Base-by-base conservation (phyloP, 2,888 invertebrate species). In the Diploptera punctata region DNA sequence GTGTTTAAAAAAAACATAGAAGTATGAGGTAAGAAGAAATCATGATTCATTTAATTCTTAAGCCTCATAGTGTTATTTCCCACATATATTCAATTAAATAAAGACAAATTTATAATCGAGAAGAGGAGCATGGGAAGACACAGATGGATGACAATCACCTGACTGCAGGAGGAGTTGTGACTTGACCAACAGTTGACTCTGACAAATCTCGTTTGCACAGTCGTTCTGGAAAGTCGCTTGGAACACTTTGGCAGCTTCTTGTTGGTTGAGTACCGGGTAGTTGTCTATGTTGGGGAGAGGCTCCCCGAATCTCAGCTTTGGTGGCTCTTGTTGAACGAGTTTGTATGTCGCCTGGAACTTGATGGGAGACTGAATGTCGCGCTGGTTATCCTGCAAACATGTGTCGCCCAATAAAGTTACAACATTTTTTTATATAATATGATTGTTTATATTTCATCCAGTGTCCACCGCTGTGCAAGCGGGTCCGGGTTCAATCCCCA, bases 171-270 rank as follows among this genome's bases (percentile, higher is more conserved):
- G 84, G 13, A 93, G 83, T 52, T 84, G 85, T 10, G 93, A 91
- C 21, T 84, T 83, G 1, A 96, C 85, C 44, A 88, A 84, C 61
- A 98, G 83, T 79, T 94, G 89, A 78, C 96, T 97, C 80, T 93
- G 89, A 80, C 98, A 98, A 21, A 93, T 85, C 77, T 94, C 94
- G 0, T 87, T 84, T 0, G 97, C 97, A 79, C 98, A 98, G 80
- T 97, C 95, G 81, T 97, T 97, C 76, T 95, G 90, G 86, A 97
- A 95, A 60, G 91, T 92, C 0, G 94, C 96, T 78, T 91, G 89
- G 79, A 96, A 95, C 38, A 90, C 87, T 74, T 91, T 90, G 33
- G 91, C 89, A 0, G 95, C 94, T 79, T 91, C 90, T 60, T 94
- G 93, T 75, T 94, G 92, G 82, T 98, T 96, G 68, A 98, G 84